Conservation (phyloP, 1,140 invertebrate species). For the Stratiolaelaps scimitus region DNA sequence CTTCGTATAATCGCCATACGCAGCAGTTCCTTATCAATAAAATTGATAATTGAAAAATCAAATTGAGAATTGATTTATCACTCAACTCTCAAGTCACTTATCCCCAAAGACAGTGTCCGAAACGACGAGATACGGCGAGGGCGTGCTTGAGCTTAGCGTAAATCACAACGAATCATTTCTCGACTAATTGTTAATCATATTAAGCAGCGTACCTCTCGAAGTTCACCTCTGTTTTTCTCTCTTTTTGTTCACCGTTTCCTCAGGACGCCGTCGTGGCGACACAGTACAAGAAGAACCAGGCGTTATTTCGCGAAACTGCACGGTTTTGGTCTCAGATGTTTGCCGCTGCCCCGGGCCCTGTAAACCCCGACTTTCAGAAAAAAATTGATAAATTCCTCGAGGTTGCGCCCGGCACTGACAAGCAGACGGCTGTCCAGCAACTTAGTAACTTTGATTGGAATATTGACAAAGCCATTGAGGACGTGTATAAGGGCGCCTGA, state of each 20-base stretch:
- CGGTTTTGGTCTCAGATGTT: conserved; percentile 88
- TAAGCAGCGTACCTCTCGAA: too few relatives aligned
- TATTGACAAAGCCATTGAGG: conserved; percentile 27
- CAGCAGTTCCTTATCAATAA: too few relatives aligned
- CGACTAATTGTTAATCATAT: too few relatives aligned
- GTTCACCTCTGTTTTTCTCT: too few relatives aligned
- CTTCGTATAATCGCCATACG: too few relatives aligned
- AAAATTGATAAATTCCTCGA: conserved; percentile 28
- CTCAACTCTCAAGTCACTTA: too few relatives aligned
- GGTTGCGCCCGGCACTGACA: not conserved
- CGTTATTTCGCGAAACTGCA: conserved; percentile 75
- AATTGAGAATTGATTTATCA: too few relatives aligned
- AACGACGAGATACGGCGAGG: too few relatives aligned
- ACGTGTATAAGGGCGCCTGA: not conserved
- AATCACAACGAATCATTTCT: too few relatives aligned
- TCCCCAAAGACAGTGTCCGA: too few relatives aligned
- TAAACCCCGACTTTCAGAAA: not conserved
- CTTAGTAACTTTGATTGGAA: conserved; percentile 29
- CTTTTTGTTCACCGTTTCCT: conserved; percentile 36
- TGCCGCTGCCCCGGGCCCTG: conserved; percentile 53
- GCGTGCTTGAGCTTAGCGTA: too few relatives aligned
- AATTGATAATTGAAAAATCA: too few relatives aligned
- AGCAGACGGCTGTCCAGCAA: conserved; percentile 9
- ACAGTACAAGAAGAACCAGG: conserved; percentile 78
- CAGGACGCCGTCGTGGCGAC: conserved; percentile 90